Evolutionary conservation across 2,113 vertebrate genomes (phyloP).

Genomic region (Myxocyprinus asiaticus): DNA sequence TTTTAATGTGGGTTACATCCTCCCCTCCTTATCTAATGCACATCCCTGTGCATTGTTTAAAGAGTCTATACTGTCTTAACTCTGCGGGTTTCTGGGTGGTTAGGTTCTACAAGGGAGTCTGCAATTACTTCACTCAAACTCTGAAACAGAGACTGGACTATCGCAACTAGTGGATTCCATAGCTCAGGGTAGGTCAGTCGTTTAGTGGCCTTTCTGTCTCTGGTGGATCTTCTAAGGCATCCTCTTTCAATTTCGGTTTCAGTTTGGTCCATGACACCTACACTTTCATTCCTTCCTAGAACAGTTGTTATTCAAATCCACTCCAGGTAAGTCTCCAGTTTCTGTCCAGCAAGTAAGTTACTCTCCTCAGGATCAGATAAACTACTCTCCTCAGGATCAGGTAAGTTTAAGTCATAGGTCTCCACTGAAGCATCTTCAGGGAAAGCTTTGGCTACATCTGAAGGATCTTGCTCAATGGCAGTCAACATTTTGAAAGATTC

Average conservation of each 20-base stretch:
- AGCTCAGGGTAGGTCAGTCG: too few relatives aligned
- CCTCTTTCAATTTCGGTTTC: background rate
- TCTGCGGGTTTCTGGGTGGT: background rate
- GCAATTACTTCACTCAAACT: background rate
- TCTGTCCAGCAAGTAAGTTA: background rate
- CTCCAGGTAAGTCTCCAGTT: background rate
- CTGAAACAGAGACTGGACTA: background rate
- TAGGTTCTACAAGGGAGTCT: constrained; percentile 1
- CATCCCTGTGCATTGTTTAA: background rate
- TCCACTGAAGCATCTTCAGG: background rate
- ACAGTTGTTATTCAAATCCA: background rate
- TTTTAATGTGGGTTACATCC: background rate
- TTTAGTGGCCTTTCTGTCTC: too few relatives aligned
- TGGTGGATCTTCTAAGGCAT: too few relatives aligned
- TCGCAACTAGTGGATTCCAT: background rate
- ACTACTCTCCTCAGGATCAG: background rate
- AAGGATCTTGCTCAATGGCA: background rate
- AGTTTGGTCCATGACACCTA: background rate
- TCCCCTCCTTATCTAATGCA: constrained; percentile 7
- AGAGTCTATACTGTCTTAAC: constrained; percentile 1
- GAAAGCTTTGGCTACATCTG: background rate
- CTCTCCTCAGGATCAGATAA: background rate
- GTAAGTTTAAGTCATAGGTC: background rate
- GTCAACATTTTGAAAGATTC: background rate
- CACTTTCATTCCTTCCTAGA: background rate